Evolutionary conservation across 2,888 invertebrate species (phyloP).

Genomic region (Diadromus collaris): DNA sequence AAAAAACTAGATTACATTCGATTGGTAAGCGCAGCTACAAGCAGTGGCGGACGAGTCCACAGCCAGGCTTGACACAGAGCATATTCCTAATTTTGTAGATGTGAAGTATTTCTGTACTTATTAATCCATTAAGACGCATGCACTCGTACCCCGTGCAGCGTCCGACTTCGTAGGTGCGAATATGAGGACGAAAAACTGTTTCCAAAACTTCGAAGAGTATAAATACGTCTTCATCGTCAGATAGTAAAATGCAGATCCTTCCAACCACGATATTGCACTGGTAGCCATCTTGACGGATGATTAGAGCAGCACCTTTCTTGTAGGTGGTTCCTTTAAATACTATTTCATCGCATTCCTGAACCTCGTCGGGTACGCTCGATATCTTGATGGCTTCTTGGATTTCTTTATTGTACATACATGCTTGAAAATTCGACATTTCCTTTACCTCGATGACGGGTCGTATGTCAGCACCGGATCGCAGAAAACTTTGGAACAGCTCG

Average conservation of each 20-base stretch:
- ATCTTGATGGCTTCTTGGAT: slow-evolving; percentile 26
- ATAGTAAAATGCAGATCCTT: slow-evolving; percentile 41
- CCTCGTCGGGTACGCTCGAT: not conserved
- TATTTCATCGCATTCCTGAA: slow-evolving; percentile 39
- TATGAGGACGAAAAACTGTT: slow-evolving; percentile 38
- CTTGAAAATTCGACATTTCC: slow-evolving; percentile 14
- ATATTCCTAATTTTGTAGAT: slow-evolving; percentile 24
- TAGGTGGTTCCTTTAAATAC: slow-evolving; percentile 36
- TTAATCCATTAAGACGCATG: slow-evolving; percentile 26
- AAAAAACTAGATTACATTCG: too few species aligned
- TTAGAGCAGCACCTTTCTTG: slow-evolving; percentile 44
- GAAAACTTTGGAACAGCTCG: slow-evolving; percentile 52
- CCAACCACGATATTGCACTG: slow-evolving; percentile 46
- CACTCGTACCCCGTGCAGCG: slow-evolving; percentile 36
- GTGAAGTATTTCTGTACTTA: slow-evolving; percentile 36
- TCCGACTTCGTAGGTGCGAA: slow-evolving; percentile 44
- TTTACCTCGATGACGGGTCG: slow-evolving; percentile 30
- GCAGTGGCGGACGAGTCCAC: slow-evolving; percentile 19
- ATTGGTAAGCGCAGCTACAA: too few species aligned
- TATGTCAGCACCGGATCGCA: slow-evolving; percentile 51
- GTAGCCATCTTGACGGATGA: slow-evolving; percentile 38
- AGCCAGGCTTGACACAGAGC: slow-evolving; percentile 40
- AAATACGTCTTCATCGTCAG: slow-evolving; percentile 42
- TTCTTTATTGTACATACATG: slow-evolving; percentile 30
- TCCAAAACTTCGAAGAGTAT: slow-evolving; percentile 42